Evolutionary conservation across 2,113 vertebrate species (phyloP).

Genomic region (Copsychus sechellarum): DNA sequence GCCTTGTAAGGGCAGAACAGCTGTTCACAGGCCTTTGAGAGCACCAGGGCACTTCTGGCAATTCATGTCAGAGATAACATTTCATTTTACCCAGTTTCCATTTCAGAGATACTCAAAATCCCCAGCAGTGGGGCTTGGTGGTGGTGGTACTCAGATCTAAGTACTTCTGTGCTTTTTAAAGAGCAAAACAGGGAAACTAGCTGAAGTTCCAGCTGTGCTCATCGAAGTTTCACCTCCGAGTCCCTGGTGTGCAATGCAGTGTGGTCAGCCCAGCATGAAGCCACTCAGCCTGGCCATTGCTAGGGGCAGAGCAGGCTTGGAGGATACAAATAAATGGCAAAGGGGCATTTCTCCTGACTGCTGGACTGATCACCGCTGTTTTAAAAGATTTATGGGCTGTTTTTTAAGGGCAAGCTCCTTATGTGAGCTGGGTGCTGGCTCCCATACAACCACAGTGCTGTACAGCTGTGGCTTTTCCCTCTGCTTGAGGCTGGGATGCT

Average conservation of each 20-base stretch:
- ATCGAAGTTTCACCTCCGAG: background rate
- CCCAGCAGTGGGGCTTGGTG: background rate
- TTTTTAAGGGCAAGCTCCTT: background rate
- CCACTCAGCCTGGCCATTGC: background rate
- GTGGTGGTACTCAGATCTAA: background rate
- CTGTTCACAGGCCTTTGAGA: accelerated
- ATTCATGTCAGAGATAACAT: background rate
- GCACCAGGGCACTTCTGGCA: background rate
- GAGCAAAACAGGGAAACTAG: background rate
- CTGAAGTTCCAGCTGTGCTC: background rate
- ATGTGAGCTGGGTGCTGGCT: background rate
- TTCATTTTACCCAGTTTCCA: background rate
- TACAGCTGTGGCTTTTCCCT: background rate
- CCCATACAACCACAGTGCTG: background rate
- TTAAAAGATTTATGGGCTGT: background rate
- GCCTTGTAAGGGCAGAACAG: background rate
- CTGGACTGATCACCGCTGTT: background rate
- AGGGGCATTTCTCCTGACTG: background rate
- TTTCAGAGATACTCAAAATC: background rate
- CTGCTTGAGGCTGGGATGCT: background rate
- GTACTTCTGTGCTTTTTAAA: background rate
- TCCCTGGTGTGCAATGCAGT: accelerated
- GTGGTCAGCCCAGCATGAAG: background rate
- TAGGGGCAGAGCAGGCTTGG: background rate
- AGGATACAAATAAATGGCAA: background rate